Base-by-base conservation (phyloP, 2,113 vertebrate genomes). In the Ctenomys sociabilis region DNA sequence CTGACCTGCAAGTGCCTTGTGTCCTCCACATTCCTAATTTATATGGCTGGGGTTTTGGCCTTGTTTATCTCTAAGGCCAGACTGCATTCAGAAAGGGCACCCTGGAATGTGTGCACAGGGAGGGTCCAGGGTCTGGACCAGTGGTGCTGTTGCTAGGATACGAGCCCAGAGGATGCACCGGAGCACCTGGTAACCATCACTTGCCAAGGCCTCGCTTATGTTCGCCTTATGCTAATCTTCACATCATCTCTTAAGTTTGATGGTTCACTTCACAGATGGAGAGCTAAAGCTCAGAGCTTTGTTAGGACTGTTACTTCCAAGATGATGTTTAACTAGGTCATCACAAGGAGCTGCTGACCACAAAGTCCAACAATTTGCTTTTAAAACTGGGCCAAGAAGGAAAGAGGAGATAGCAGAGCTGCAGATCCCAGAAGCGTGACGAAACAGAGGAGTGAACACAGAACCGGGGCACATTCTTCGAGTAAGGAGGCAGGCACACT, bases 21-120 rank as follows among this genome's bases (percentile, higher is more conserved):
- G 32, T 40, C 77, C 57, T 80, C 68, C 61, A 2, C 28, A 63
- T 28, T 2, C 43, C n/a, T 84, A 21, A 54, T 21, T 87, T 89
- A 2, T 16, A 85, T 22, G 17, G 45, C 5, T 66, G n/a, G 24
- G 26, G 17, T 35, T 59, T 1, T 19, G 4, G 10, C 17, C 8
- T 1, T 72, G 35, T 93, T 93, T 43, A 66, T 92, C 87, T 94
- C 70, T 77, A 17, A 91, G 43, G 28, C 73, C 90, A 88, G 30
- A 24, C 54, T 73, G 22, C 4, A 17, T 66, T 61, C 63, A 90
- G 88, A 81, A 70, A 86, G 75, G 59, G 22, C 54, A 66, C 30
- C 37, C 66, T 73, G 66, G 61, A 73, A 52, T 19, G 14, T 52
- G 1, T 19, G 7, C 32, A 26, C 3, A 49, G 84, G 49, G 9